Conservation (phyloP, 2,113 vertebrate species). For the Laticauda laticaudata region DNA sequence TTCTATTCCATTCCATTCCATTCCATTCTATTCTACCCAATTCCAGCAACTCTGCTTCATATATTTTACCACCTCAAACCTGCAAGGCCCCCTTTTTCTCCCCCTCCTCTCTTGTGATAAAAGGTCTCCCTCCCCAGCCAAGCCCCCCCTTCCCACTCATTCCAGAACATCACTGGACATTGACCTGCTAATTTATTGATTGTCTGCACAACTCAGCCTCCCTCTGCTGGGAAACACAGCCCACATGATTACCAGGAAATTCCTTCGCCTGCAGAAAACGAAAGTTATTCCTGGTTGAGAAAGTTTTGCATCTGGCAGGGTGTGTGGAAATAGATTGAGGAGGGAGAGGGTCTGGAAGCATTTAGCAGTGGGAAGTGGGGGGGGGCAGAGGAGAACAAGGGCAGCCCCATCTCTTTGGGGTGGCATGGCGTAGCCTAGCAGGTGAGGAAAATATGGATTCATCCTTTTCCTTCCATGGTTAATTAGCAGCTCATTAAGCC, state of each 20-base stretch:
- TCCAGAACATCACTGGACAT: not conserved
- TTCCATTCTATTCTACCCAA: not conserved
- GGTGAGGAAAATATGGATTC: not conserved
- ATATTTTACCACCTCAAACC: not conserved
- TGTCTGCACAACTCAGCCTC: not conserved
- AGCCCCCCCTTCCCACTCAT: not conserved
- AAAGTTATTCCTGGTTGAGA: not conserved
- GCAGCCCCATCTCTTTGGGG: not conserved
- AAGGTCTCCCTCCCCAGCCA: not conserved
- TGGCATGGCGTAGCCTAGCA: not conserved
- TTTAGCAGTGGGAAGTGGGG: not conserved
- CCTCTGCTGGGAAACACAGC: not conserved
- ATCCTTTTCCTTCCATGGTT: not conserved
- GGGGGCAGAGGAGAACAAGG: not conserved
- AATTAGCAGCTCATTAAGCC: constrained; percentile 36
- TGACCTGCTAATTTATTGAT: not conserved
- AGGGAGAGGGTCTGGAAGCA: not conserved
- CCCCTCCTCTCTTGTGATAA: not conserved
- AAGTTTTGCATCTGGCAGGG: not conserved
- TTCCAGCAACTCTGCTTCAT: not conserved
- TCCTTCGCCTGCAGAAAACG: not conserved
- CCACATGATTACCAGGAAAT: constrained; percentile 20
- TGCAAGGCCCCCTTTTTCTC: not conserved
- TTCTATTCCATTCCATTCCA: no score
- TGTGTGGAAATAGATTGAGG: not conserved